Evolutionary conservation across 2,797 vertebrate species (phyloP), one percentile per base, ranked within the genome.

Genomic region (Pampus argenteus): DNA sequence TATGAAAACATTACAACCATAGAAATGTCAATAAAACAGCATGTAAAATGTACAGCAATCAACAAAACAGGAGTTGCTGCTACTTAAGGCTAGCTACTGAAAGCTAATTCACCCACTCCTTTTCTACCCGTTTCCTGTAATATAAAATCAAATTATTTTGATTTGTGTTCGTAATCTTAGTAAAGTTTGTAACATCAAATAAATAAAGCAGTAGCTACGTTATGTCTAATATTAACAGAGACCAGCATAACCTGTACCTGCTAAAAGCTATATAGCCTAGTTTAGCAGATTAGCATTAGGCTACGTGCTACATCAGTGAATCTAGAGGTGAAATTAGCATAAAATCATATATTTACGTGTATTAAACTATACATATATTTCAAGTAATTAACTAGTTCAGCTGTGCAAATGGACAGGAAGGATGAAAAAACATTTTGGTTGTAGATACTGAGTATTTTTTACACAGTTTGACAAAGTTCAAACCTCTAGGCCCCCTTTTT

Each of bases 261-360:
- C 58, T 44, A 59, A 63, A 57, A 20, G 61, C 26, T 63, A 69
- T n/a, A n/a, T n/a, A n/a, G n/a, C n/a, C n/a, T n/a, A n/a, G n/a
- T n/a, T n/a, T n/a, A 36, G 60, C 44, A 48, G 22, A 13, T 4
- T n/a, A 48, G 18, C 6, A 34, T 2, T 13, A n/a, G n/a, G n/a
- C n/a, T n/a, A 18, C 10, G 3, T 22, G 6, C 18, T 14, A 3
- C 17, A 9, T 61, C 5, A 22, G n/a, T 25, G 7, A 67, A 29
- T 31, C 4, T 28, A 31, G 13, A 23, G 29, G 42, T 40, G 3
- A 34, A 59, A 9, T 4, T 26, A 45, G 4, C 3, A 47, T 56
- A 15, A 23, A 42, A 42, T 57, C 8, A 15, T 13, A 18, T 54
- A 8, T 29, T 61, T 38, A 14, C n/a, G n/a, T 22, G 15, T 17